phyloP scores from a whole-genome alignment of 2,888 invertebrate species.

The Desoria tigrina region DNA sequence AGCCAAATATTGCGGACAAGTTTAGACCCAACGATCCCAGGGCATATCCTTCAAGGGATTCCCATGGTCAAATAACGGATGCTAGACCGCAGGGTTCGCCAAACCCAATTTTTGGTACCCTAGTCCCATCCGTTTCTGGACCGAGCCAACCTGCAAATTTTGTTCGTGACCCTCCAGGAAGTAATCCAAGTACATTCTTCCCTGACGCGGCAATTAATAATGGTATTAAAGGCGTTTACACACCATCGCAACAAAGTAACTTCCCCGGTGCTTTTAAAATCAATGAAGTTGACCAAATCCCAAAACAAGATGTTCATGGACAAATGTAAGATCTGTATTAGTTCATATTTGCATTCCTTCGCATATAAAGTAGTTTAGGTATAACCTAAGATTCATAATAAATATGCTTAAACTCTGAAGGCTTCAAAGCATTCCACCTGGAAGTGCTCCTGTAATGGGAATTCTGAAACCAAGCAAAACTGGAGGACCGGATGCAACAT shows the following conservation, averaged over 20 bases:
- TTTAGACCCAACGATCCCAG: neutral
- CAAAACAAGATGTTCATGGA: constrained; percentile 1
- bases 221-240: neutral
- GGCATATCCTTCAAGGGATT: neutral
- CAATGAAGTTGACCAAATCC: neutral
- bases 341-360: too few relatives aligned
- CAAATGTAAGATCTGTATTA: neutral
- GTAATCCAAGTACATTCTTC: neutral
- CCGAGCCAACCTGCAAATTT: neutral
- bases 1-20: neutral
- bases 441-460: too few relatives aligned
- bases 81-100: neutral
- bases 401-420: too few relatives aligned
- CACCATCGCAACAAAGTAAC: neutral
- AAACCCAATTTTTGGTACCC: neutral
- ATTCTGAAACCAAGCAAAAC: too few relatives aligned
- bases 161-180: neutral
- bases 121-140: neutral
- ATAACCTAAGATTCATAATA: too few relatives aligned
- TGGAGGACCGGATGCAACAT: too few relatives aligned
- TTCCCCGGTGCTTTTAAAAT: neutral
- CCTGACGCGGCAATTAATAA: neutral
- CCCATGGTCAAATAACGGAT: neutral
- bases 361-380: too few relatives aligned
- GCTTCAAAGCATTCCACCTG: too few relatives aligned